These are phyloP conservation scores for Murina feae DNA, from an alignment of 2,113 vertebrate genomes.

Conservation along the genomic window DNA sequence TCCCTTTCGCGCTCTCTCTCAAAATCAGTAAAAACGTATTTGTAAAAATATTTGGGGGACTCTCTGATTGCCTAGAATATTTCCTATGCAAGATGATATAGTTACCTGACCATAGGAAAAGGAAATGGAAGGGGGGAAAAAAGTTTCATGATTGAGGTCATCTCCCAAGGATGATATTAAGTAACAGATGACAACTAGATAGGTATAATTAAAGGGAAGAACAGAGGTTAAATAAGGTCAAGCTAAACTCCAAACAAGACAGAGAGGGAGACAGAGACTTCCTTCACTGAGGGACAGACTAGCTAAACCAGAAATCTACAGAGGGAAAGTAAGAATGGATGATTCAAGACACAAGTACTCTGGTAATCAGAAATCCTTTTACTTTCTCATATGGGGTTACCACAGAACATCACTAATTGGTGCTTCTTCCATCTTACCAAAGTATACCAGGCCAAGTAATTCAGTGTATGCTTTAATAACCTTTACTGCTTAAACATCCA, in stretches of 20 bases:
- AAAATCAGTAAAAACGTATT: no score
- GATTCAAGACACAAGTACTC: constrained; percentile 39
- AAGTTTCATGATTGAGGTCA: background rate
- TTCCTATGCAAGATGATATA: background rate
- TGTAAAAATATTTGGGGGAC: background rate
- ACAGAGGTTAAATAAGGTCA: constrained; percentile 34
- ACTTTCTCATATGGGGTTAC: background rate
- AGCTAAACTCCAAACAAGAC: background rate
- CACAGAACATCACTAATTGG: background rate
- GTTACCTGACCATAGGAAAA: constrained; percentile 18
- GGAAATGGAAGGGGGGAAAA: background rate
- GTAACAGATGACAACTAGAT: constrained; percentile 39
- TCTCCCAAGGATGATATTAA: constrained; percentile 30
- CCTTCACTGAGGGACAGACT: constrained; percentile 13
- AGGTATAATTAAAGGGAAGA: constrained; percentile 31
- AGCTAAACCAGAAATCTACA: constrained; percentile 22
- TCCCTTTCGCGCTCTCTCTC: no score
- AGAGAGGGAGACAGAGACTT: background rate
- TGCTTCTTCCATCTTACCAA: background rate
- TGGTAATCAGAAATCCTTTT: constrained; percentile 8
- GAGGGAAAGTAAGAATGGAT: background rate
- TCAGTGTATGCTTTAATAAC: background rate
- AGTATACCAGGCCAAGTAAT: background rate
- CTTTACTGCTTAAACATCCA: background rate
- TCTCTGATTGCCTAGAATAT: background rate